Percentiles rank a stretch among this genome's conserved stretches.
Conservation (phyloP, 2,113 vertebrate species). For the Elaphurus davidianus region DNA sequence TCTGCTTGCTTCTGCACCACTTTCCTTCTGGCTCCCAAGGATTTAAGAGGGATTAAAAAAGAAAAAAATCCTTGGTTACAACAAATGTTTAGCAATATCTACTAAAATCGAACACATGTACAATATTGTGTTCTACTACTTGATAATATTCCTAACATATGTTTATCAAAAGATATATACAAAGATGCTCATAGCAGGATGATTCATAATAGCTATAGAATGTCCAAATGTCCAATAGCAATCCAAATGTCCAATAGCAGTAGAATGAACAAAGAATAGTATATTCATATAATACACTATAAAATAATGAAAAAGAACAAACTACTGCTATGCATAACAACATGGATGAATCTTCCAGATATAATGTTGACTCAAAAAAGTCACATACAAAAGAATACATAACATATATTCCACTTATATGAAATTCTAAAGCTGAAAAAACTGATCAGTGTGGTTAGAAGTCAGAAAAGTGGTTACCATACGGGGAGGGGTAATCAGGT, state of each 20-base stretch:
- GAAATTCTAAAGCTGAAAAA: conserved; percentile 37
- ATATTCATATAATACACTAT: background rate
- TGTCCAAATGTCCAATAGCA: conserved; percentile 23
- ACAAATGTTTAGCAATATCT: conserved; percentile 38
- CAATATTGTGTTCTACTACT: conserved; percentile 34
- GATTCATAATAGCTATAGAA: background rate
- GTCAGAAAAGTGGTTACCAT: background rate
- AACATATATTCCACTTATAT: background rate
- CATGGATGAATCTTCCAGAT: background rate
- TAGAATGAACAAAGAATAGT: background rate
- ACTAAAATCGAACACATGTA: conserved; percentile 48
- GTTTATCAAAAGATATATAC: conserved; percentile 46
- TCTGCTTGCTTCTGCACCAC: background rate
- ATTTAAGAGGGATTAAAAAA: background rate
- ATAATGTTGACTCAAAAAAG: background rate
- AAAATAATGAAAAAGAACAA: background rate
- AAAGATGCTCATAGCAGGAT: conserved; percentile 40
- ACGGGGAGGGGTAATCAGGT: background rate
- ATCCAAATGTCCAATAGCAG: conserved; percentile 25
- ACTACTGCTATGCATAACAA: background rate
- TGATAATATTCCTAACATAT: conserved; percentile 45
- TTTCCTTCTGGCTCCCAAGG: background rate
- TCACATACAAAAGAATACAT: background rate
- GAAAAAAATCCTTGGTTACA: conserved; percentile 36
- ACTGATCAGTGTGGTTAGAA: background rate